Evolutionary conservation across 2,888 invertebrate genomes (phyloP), one percentile per base, ranked within the genome.

Genomic region (Agrilus cyanescens): DNA sequence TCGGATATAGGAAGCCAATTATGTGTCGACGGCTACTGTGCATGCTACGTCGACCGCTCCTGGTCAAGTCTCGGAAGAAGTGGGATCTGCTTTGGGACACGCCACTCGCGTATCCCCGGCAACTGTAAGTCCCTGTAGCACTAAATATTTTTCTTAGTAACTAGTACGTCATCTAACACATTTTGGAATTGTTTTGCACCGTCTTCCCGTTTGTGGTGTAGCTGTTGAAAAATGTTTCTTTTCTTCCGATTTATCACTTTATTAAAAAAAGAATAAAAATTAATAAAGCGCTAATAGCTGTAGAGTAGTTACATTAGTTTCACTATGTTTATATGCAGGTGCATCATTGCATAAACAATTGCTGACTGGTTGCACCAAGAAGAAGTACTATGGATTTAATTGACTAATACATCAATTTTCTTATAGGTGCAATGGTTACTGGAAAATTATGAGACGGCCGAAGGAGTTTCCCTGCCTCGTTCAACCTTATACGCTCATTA

Each of bases 381-480:
- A 20, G 7, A 20, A 3, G 25, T 6, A 10, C 8, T 6, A 20
- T 20, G n/a, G n/a, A 5, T 36, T n/a, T 13, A 13, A 36, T 36
- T 36, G 53, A 53, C 51, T 44, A 37, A 15, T 53, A 34, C 44
- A 47, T 39, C 32, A 34, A 41, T 49, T 35, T 46, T 45, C 43
- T 52, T 41, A 37, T 56, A 84, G 85, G 82, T 89, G 39, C 85
- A 89, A 67, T 98, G 97, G 97, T 75, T 98, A 57, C 75, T 94
- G 59, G 93, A 94, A 65, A 94, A 98, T 73, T 98, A 98, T 67
- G 97, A 98, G 73, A 94, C 93, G 33, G 94, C 95, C 3, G 97
- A 98, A 63, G 85, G 86, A 12, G 68, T 68, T 20, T 68, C 68
- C 4, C 46, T 59, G 39, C 58, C 58, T 10, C 46, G 97, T 33